A percentile compares a stretch with the other conserved stretches of the same genome.
Conservation (phyloP, 2,888 invertebrate genomes). For the Cartodere bifasciata region DNA sequence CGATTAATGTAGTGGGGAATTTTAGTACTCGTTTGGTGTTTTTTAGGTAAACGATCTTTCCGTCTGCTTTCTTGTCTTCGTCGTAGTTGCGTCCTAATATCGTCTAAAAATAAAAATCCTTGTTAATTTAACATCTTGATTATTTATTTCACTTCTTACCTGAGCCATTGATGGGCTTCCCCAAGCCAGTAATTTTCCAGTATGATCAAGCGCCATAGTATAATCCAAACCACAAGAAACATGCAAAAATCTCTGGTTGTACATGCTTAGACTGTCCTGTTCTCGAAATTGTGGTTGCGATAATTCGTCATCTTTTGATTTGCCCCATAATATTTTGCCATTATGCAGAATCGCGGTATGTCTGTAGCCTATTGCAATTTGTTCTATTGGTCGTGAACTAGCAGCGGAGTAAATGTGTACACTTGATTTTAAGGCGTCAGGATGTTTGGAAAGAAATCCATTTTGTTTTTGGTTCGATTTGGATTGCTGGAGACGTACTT, state of each 20-base stretch:
- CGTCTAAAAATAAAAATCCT: constrained; percentile 32
- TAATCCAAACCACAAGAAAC: constrained; percentile 67
- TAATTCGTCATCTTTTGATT: constrained; percentile 82
- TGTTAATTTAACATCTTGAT: not conserved
- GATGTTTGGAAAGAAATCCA: constrained; percentile 12
- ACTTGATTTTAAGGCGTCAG: constrained; percentile 29
- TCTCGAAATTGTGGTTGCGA: constrained; percentile 50
- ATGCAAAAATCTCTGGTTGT: constrained; percentile 28
- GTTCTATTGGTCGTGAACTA: constrained; percentile 22
- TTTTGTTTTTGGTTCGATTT: constrained; percentile 23
- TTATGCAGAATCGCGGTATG: constrained; percentile 46
- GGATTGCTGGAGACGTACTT: constrained; percentile 48
- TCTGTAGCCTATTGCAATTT: constrained; percentile 60
- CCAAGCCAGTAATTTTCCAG: constrained; percentile 60
- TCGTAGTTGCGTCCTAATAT: constrained; percentile 41
- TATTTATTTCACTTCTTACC: constrained; percentile 36
- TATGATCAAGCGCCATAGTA: constrained; percentile 54
- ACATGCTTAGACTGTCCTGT: constrained; percentile 25
- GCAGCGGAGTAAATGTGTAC: constrained; percentile 29
- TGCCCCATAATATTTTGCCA: constrained; percentile 54
- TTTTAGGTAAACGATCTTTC: constrained; percentile 51
- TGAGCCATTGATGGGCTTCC: constrained; percentile 59
- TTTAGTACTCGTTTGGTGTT: constrained; percentile 61
- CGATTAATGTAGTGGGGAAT: constrained; percentile 39
- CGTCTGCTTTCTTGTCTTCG: constrained; percentile 44